Conservation (phyloP, 37 sponge, comb jelly and placozoan species). For the Tethya wilhelma region DNA sequence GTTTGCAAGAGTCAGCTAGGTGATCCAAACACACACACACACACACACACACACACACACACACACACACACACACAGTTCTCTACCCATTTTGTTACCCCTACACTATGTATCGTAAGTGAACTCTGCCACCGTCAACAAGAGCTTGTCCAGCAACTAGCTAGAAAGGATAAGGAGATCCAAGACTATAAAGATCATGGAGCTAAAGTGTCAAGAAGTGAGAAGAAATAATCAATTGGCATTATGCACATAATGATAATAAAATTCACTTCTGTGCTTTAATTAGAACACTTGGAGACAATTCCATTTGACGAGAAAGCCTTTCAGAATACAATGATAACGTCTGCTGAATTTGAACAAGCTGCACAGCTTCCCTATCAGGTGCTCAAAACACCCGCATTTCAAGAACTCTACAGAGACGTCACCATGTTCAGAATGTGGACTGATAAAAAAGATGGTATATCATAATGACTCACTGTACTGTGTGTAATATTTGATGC, state of each 20-base stretch:
- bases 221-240: neutral
- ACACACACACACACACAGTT: constrained; percentile 27
- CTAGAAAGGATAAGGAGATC: constrained; percentile 80
- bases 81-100: constrained; percentile 39
- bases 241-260: no score
- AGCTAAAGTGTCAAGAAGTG: constrained; percentile 56
- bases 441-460: constrained; percentile 25
- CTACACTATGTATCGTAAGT: constrained; percentile 51
- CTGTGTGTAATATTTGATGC: no score
- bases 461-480: neutral
- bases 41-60: constrained; percentile 4
- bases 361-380: neutral
- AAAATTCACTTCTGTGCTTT: neutral
- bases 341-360: constrained; percentile 17
- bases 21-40: neutral
- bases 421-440: constrained; percentile 31
- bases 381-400: neutral
- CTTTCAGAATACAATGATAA: constrained; percentile 69
- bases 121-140: constrained; percentile 59
- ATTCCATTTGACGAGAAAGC: constrained; percentile 65
- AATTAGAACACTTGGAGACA: constrained; percentile 72
- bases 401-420: constrained; percentile 61
- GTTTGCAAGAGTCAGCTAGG: neutral
- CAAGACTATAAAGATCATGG: constrained; percentile 68
- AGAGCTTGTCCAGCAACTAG: constrained; percentile 49